These are phyloP conservation scores for Stenodema calcarata DNA, from an alignment of 2,888 invertebrate species.

Conservation along the genomic window DNA sequence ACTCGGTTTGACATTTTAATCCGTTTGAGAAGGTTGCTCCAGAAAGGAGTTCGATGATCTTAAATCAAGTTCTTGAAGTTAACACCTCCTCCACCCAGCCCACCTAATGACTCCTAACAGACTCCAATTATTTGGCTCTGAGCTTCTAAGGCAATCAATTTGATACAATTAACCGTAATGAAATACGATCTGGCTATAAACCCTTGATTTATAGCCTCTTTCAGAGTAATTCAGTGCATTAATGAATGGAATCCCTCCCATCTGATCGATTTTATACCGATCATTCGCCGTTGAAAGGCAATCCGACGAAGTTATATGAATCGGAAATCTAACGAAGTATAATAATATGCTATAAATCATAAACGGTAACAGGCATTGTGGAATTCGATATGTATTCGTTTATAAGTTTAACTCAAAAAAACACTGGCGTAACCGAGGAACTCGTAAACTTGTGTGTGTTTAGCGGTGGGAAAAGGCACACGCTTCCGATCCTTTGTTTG, in stretches of 20 bases:
- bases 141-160: conserved; percentile 10
- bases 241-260: conserved; percentile 1
- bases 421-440: too few relatives aligned
- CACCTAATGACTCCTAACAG: conserved; percentile 21
- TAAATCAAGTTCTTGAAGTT: conserved; percentile 24
- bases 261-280: neutral
- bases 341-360: neutral
- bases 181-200: conserved; percentile 27
- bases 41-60: neutral
- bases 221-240: conserved; percentile 7
- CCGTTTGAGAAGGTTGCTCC: neutral
- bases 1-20: conserved; percentile 4
- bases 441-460: too few relatives aligned
- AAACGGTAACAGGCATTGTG: neutral
- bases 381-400: neutral
- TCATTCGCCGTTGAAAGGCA: neutral
- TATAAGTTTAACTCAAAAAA: too few relatives aligned
- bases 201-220: neutral
- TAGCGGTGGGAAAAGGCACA: too few relatives aligned
- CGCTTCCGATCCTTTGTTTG: too few relatives aligned
- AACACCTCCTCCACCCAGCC: conserved; percentile 5
- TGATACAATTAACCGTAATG: conserved; percentile 21
- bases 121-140: conserved; percentile 14
- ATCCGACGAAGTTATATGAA: neutral
- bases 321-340: neutral